Percentiles rank a stretch among this genome's conserved stretches.
phyloP scores from a whole-genome alignment of 1,140 invertebrate genomes.

The Drosophila watanabei region DNA sequence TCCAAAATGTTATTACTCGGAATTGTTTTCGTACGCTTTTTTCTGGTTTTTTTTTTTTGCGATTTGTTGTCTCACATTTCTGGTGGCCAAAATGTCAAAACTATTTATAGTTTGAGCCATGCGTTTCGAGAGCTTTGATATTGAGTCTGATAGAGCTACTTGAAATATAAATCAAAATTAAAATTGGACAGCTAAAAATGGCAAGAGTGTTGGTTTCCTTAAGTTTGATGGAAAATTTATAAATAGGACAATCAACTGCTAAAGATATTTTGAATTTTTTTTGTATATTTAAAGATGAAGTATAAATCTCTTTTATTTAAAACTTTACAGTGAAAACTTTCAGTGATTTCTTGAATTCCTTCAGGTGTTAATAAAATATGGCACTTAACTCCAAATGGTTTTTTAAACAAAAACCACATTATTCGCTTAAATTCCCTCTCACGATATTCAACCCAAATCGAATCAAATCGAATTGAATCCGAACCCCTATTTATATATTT shows the following conservation, averaged over 20 bases:
- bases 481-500: background rate
- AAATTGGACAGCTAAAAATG: conserved; percentile 17
- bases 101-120: conserved; percentile 32
- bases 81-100: conserved; percentile 50
- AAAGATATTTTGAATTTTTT: no score
- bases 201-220: no score
- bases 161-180: conserved; percentile 41
- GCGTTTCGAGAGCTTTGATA: conserved; percentile 43
- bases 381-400: background rate
- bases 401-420: background rate
- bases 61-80: conserved; percentile 29
- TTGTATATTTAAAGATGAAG: no score
- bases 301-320: no score
- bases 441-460: conserved; percentile 5
- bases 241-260: conserved; percentile 4
- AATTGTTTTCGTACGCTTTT: conserved; percentile 20
- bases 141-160: conserved; percentile 35
- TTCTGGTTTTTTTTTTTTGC: conserved; percentile 7
- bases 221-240: conserved; percentile 6
- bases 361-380: background rate
- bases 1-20: conserved; percentile 35
- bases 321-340: no score
- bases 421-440: background rate
- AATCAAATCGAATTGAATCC: background rate
- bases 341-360: no score